Conservation (phyloP, 2,797 vertebrate species). For the Gymnothorax javanicus region DNA sequence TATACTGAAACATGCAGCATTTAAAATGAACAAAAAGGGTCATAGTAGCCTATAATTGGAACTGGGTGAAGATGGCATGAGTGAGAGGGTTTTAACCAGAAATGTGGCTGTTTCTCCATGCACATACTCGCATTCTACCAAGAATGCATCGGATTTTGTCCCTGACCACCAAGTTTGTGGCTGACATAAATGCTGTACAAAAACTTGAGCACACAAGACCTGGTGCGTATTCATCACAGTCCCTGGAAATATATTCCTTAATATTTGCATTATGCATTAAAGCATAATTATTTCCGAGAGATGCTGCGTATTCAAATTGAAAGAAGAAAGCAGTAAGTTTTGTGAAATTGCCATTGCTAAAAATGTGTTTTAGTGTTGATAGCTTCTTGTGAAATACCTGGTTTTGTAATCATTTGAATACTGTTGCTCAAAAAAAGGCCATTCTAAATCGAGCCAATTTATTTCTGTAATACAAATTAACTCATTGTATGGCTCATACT, state of each 20-base stretch:
- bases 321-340: not conserved
- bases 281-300: too few species aligned
- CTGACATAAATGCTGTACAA: not conserved
- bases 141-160: not conserved
- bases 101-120: not conserved
- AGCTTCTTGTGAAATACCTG: not conserved
- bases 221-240: not conserved
- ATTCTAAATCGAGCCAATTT: not conserved
- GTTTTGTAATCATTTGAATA: not conserved
- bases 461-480: not conserved
- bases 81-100: not conserved
- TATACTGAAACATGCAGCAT: slow-evolving; percentile 43
- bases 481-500: not conserved
- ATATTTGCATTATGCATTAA: not conserved
- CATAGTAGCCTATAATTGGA: not conserved
- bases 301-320: not conserved
- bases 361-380: not conserved
- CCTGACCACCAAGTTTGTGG: not conserved
- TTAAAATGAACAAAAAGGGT: slow-evolving; percentile 38
- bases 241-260: not conserved
- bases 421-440: not conserved
- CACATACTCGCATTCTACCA: not conserved
- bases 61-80: not conserved
- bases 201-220: not conserved
- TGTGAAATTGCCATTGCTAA: not conserved